Evolutionary conservation across 2,113 vertebrate species (phyloP), one percentile per base, ranked within the genome.

Genomic region (Elanoides forficatus): DNA sequence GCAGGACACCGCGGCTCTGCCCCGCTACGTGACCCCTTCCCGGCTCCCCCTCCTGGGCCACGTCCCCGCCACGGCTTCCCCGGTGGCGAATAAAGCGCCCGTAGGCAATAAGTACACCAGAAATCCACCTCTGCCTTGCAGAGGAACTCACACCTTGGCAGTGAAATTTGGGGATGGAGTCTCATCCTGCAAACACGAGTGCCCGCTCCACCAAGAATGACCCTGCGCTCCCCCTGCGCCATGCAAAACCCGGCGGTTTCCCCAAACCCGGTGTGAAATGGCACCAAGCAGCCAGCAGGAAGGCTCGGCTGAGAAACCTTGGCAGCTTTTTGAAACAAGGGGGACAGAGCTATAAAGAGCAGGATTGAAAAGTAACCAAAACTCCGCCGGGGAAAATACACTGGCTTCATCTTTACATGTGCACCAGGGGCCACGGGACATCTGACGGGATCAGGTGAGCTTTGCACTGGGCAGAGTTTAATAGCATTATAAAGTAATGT

Each of bases 371-470:
- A 97, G 47, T 71, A 86, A 95, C 78, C 94, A 87, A 91, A 96
- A 84, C 50, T 85, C 78, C 13, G 5, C 68, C 13, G 56, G 93
- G 88, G 88, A 91, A 91, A 86, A 38, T 16, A n/a, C 91, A 62
- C 65, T 40, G 76, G 63, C 95, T 91, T 93, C 94, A 42, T 94
- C 95, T 86, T 78, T 72, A 90, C 48, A 27, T 70, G 81, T 29
- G 68, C 74, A 43, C 93, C 97, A 70, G 91, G 96, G 94, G 95
- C 93, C 94, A 16, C 16, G 74, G 90, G 96, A 96, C 97, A 92
- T 97, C 97, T 97, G 86, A 93, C 48, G 85, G 96, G 96, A 96
- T 83, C 98, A 98, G 98, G 98, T 98, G 98, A 98, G 98, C 96
- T 91, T 36, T 47, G 74, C 83, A 76, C 7, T 52, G 63, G 59